Base-by-base conservation (phyloP, 2,797 vertebrate species). In the Trematomus bernacchii region DNA sequence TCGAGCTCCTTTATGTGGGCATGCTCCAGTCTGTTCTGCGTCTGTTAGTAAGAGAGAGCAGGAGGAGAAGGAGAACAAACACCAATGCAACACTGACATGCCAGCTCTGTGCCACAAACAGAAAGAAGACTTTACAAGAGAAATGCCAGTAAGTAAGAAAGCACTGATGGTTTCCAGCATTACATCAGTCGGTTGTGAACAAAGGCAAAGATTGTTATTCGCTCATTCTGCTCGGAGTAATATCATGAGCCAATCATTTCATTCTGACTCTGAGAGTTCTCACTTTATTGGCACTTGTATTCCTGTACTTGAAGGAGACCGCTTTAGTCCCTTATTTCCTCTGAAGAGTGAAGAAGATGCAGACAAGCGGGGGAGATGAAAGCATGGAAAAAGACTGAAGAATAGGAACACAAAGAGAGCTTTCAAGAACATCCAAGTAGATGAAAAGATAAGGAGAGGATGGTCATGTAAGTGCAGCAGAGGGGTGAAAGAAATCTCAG, bases 21-120 rank as follows among this genome's bases (percentile, higher is more conserved):
- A 97, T 99, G 98, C 96, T 99, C 97, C 98, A 99, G 97, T 96
- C 97, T 97, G 97, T 96, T 98, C 98, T 99, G 98, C 97, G 97
- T 99, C 98, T 99, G 98, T 99, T 99, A 99, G 98, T 99, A 95
- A 95, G 96, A 96, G 95, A 97, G 93, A 98, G 96, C 95, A 79
- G 90, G 86, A 95, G 95, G 94, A 97, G 94, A 96, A 84, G 86
- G 73, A 87, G 75, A 87, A 90, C 77, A 91, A 81, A 91, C 77
- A 85, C 71, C 95, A 96, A 94, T 93, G 95, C 96, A 96, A 96
- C 96, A 95, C 93, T 96, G 95, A 97, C 97, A 96, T 96, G 97
- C 96, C 95, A 96, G 97, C 96, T 94, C 93, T 71, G 63, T 90
- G 96, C 90, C 89, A 86, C 79, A 54, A 19, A 87, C 69, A 91